A percentile compares a stretch with the other conserved stretches of the same genome.
Evolutionary conservation across 2,888 invertebrate genomes (phyloP).

Genomic region (Pyrochroa serraticornis): DNA sequence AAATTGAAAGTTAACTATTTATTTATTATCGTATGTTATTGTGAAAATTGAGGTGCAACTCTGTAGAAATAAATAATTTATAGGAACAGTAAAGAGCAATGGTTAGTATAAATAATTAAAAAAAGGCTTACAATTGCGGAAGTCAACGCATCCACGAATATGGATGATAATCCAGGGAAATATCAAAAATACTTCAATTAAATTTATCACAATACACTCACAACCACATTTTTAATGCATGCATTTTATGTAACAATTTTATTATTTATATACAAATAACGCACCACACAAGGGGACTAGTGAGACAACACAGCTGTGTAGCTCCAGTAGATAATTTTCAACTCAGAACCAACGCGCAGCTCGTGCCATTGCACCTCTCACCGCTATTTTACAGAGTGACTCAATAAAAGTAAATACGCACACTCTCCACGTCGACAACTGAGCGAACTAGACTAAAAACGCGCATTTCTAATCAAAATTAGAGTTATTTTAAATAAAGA

Average conservation of each 20-base stretch:
- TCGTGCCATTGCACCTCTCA: too few relatives aligned
- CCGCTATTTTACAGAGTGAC: too few relatives aligned
- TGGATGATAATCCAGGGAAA: constrained; percentile 12
- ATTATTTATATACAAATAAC: constrained; percentile 16
- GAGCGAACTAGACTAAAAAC: too few relatives aligned
- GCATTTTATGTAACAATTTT: constrained; percentile 19
- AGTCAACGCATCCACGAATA: constrained; percentile 29
- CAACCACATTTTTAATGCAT: constrained; percentile 27
- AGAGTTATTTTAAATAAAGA: too few relatives aligned
- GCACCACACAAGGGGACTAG: constrained; percentile 15
- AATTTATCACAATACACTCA: constrained; percentile 25
- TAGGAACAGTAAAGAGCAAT: neutral
- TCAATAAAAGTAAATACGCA: too few relatives aligned
- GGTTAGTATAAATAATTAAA: constrained; percentile 4
- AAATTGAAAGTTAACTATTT: too few relatives aligned
- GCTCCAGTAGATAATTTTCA: constrained; percentile 5
- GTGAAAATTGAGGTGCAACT: too few relatives aligned
- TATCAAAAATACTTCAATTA: constrained; percentile 24
- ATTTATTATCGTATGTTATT: too few relatives aligned
- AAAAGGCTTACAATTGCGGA: constrained; percentile 24
- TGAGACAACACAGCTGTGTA: constrained; percentile 25
- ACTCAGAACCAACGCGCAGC: too few relatives aligned
- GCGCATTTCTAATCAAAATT: too few relatives aligned
- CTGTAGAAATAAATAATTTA: too few relatives aligned
- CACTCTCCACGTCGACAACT: too few relatives aligned